Conservation (phyloP, 2,888 invertebrate genomes). For the Pollenia angustigena region DNA sequence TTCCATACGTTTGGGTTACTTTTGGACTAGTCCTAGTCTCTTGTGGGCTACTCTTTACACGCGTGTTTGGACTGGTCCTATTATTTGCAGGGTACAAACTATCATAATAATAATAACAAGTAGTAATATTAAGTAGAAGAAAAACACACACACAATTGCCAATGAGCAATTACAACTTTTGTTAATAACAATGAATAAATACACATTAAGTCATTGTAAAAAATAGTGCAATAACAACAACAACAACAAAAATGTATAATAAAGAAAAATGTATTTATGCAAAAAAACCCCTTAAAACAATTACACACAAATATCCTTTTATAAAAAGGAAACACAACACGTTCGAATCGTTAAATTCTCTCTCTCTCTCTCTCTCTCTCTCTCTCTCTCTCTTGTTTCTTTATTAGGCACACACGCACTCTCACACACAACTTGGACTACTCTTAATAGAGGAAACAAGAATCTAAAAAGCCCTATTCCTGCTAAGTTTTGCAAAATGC, state of each 20-base stretch:
- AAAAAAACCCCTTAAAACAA: constrained; percentile 69
- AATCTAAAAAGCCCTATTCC: constrained; percentile 27
- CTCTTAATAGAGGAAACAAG: background rate
- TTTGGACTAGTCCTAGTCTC: too few species aligned
- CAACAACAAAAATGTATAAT: constrained; percentile 25
- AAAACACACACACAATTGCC: constrained; percentile 1
- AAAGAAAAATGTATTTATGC: constrained; percentile 79
- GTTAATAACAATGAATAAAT: constrained; percentile 62
- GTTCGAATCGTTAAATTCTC: background rate
- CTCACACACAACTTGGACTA: background rate
- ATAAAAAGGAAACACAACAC: constrained; percentile 20
- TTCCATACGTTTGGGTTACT: too few species aligned
- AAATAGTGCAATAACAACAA: constrained; percentile 33
- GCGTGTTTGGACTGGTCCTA: too few species aligned
- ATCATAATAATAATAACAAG: constrained; percentile 37
- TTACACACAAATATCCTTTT: constrained; percentile 35
- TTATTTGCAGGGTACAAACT: too few species aligned
- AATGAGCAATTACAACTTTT: constrained; percentile 59
- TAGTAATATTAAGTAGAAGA: constrained; percentile 24
- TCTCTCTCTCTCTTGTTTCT: background rate
- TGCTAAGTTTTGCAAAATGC: background rate
- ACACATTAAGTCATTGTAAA: constrained; percentile 80
- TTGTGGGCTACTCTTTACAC: too few species aligned
- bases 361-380: background rate
- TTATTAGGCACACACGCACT: background rate